Evolutionary conservation across 2,113 vertebrate species (phyloP), one percentile per base, ranked within the genome.

Genomic region (Tachycineta bicolor): DNA sequence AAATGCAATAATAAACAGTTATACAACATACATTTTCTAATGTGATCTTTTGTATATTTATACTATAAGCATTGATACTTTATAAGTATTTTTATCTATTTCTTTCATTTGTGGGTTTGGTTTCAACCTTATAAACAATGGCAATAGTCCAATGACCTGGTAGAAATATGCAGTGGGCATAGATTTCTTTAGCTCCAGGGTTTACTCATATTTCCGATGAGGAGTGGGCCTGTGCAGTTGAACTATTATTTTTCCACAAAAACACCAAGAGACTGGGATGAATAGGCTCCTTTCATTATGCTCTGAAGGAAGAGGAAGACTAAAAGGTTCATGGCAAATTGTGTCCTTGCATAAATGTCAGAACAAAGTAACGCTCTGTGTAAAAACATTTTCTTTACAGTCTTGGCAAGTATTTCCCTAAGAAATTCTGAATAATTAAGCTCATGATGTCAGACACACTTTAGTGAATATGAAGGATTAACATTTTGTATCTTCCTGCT

Each of bases 351-450:
- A 69, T 88, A 96, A 89, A 96, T 86, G 70, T 96, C 88, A 95
- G 59, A 70, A 95, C 86, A 95, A 97, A 95, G 88, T 44, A 94
- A 79, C 46, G 55, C 16, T 94, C 69, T 78, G 10, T 88, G 55
- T 58, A 96, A 97, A 97, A 97, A 97, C 88, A 92, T 97, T 97
- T 96, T 93, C 93, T 91, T 95, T 93, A 86, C 60, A 87, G 50
- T 70, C 74, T 89, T 92, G 86, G 88, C 89, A 86, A 92, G 55
- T 53, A 63, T 55, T 87, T 89, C 50, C 23, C n/a, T 12, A 64
- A 92, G 60, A 96, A 95, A 95, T 62, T 80, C 77, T 53, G 1
- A 67, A 82, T 64, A 94, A 90, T 68, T 78, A 85, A 59, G 64
- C 33, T 53, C 25, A 53, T 76, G 74, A 95, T 95, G 81, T 94